Evolutionary conservation across 1,140 invertebrate species (phyloP).

Genomic region (Protaetia brevitarsis): DNA sequence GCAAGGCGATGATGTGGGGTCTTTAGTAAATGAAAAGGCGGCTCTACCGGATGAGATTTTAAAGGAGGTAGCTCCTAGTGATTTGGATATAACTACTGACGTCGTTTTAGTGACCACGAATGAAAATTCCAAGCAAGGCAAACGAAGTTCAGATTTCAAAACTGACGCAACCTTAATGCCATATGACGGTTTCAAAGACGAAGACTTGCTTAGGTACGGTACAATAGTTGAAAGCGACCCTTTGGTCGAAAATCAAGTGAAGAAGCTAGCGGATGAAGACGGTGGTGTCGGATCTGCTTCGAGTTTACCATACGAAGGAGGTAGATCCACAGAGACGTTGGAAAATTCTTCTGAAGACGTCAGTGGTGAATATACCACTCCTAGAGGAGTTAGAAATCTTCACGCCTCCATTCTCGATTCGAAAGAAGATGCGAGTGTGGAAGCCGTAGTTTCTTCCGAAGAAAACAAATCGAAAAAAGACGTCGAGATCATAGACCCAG

Average conservation of each 20-base stretch:
- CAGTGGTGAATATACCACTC: slow-evolving; percentile 41
- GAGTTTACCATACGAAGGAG: slow-evolving; percentile 11
- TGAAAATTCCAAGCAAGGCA: neutral
- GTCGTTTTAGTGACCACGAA: neutral
- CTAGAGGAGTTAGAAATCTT: slow-evolving; percentile 16
- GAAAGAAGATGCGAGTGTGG: slow-evolving; percentile 41
- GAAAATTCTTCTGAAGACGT: slow-evolving; percentile 35
- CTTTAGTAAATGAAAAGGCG: slow-evolving; percentile 31
- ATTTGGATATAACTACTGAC: slow-evolving; percentile 24
- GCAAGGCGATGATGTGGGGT: neutral
- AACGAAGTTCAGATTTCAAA: neutral
- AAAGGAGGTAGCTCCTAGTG: slow-evolving; percentile 33
- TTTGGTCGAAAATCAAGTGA: slow-evolving; percentile 12
- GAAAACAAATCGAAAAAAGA: slow-evolving; percentile 18
- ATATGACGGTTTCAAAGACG: neutral
- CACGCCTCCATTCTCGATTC: slow-evolving; percentile 29
- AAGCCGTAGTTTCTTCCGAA: slow-evolving; percentile 7
- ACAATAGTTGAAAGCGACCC: neutral
- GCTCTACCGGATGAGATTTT: slow-evolving; percentile 34
- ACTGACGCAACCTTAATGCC: neutral
- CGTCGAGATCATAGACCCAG: slow-evolving; percentile 32
- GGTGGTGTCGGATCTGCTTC: neutral
- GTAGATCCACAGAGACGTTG: slow-evolving; percentile 38
- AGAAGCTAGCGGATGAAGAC: slow-evolving; percentile 1
- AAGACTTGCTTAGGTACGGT: slow-evolving; percentile 1